Evolutionary conservation across 1,140 invertebrate genomes (phyloP), one percentile per base, ranked within the genome.

Genomic region (Hylyphantes graminicola): DNA sequence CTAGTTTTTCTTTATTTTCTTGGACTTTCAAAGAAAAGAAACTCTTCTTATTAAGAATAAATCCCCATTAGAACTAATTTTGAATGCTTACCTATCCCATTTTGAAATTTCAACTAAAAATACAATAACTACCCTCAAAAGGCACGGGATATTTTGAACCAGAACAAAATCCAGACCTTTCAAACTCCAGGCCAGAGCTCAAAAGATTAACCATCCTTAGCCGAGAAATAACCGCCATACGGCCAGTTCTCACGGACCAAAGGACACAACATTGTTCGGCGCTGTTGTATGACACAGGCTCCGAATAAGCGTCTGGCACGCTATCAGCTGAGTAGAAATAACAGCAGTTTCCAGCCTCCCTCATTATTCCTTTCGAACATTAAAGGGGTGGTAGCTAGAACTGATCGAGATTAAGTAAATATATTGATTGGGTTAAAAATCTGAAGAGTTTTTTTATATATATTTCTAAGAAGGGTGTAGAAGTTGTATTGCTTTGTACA

Each of bases 391-490:
- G n/a, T 17, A 50, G 65, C 53, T 50, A 9, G 53, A 17, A 10
- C 55, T 17, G 63, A 67, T 65, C 51, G 77, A 80, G 77, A 67
- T 70, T 80, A 80, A 70, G 77, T 59, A 80, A 80, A 70, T 80
- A 80, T 80, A 80, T 80, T 80, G 77, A 80, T 80, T 80, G 70
- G 65, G 64, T 57, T 70, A 74, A 80, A 74, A 67, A 80, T 70
- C 35, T 78, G 19, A 13, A 35, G 9, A 70, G 12, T 68, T 57
- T 79, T 77, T 79, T 67, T n/a, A n/a, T n/a, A n/a, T n/a, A n/a
- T n/a, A n/a, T n/a, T n/a, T n/a, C n/a, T n/a, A n/a, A n/a, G n/a
- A n/a, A n/a, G n/a, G n/a, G n/a, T n/a, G n/a, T n/a, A n/a, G n/a
- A n/a, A n/a, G n/a, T n/a, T n/a, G n/a, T n/a, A n/a, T n/a, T n/a